Percentiles rank a stretch among this genome's conserved stretches.
Evolutionary conservation across 2,797 vertebrate genomes (phyloP).

Genomic region (Galago senegalensis): DNA sequence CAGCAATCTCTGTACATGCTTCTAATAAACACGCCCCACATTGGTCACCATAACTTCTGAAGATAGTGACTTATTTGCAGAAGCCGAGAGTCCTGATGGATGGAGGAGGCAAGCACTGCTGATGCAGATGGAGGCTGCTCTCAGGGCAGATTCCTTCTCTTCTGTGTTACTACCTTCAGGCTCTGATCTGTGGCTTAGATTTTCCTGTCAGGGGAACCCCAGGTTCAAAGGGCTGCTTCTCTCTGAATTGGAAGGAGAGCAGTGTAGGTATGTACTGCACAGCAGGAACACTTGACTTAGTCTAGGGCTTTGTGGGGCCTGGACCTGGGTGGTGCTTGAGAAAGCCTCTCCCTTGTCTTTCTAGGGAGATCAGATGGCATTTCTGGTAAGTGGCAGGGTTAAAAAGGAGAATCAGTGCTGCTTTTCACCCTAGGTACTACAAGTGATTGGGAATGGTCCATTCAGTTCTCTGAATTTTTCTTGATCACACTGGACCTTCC

Average conservation of each 20-base stretch:
- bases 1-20: neutral
- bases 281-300: neutral
- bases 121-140: neutral
- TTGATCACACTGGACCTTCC: accelerated
- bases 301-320: neutral
- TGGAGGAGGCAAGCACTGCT: neutral
- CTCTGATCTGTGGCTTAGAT: neutral
- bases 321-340: neutral
- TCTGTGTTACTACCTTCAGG: neutral
- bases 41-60: neutral
- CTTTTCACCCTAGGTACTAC: neutral
- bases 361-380: too few relatives aligned
- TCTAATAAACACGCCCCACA: neutral
- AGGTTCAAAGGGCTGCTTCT: neutral
- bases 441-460: accelerated
- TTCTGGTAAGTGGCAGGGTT: neutral
- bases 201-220: neutral
- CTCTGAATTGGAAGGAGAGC: neutral
- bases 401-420: neutral
- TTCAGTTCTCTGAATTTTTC: neutral
- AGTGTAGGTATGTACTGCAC: neutral
- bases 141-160: neutral
- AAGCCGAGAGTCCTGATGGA: neutral
- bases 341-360: too few relatives aligned
- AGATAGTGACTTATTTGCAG: neutral